Percentiles rank a stretch among this genome's conserved stretches.
Evolutionary conservation across 2,113 vertebrate species (phyloP).

Genomic region (Cavia aperea): DNA sequence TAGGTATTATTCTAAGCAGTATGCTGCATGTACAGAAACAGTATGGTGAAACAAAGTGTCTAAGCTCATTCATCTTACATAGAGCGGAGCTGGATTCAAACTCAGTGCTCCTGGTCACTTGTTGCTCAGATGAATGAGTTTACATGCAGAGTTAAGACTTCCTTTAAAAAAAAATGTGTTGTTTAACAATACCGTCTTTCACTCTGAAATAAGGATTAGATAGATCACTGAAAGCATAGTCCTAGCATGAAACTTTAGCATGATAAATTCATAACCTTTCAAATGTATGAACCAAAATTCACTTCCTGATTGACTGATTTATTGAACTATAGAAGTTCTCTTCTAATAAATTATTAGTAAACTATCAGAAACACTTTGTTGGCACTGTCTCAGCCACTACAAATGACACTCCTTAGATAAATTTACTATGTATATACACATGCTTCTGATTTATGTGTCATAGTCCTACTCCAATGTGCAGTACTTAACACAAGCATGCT

Average conservation of each 20-base stretch:
- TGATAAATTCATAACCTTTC: background rate
- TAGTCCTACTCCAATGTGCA: background rate
- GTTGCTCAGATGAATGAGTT: background rate
- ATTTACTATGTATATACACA: background rate
- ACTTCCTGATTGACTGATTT: background rate
- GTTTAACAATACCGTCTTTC: background rate
- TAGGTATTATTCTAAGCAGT: background rate
- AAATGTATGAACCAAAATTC: background rate
- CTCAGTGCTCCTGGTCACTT: background rate
- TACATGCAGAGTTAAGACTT: background rate
- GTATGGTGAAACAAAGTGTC: background rate
- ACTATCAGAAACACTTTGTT: background rate
- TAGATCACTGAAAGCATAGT: background rate
- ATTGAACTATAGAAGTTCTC: background rate
- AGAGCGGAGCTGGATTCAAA: background rate
- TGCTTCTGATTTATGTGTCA: background rate
- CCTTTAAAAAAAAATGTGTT: background rate
- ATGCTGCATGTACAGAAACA: background rate
- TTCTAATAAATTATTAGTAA: background rate
- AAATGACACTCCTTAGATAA: background rate
- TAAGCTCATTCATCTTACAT: background rate
- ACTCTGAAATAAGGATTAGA: background rate
- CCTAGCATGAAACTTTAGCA: background rate
- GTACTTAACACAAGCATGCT: background rate
- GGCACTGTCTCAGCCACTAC: background rate